Conservation (phyloP, 2,888 invertebrate genomes). For the Eupithecia tripunctaria region DNA sequence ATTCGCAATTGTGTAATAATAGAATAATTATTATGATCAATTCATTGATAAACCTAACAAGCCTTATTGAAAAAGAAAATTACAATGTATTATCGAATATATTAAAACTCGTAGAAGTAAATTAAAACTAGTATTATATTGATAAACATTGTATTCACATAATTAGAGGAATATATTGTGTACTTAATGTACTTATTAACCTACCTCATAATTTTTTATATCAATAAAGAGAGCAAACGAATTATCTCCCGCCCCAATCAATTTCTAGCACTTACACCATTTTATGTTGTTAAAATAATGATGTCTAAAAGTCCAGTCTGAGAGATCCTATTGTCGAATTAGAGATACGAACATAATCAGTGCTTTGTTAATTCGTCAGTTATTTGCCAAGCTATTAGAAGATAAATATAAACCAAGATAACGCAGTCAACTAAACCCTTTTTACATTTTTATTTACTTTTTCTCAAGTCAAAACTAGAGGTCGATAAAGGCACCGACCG, state of each 20-base stretch:
- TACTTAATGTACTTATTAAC: neutral
- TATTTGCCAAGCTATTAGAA: neutral
- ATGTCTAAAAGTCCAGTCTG: constrained; percentile 12
- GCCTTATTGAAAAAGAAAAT: too few relatives aligned
- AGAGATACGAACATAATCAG: constrained; percentile 9
- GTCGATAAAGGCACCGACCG: neutral
- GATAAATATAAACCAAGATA: neutral
- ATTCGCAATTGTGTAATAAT: too few relatives aligned
- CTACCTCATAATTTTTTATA: neutral
- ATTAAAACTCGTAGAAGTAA: too few relatives aligned
- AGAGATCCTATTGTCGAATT: neutral
- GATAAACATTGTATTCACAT: neutral
- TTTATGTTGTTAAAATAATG: constrained; percentile 22
- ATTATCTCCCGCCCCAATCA: neutral
- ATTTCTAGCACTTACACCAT: neutral
- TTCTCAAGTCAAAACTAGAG: neutral
- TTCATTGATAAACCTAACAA: neutral
- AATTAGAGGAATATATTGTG: neutral
- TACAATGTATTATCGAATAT: too few relatives aligned
- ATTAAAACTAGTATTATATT: too few relatives aligned
- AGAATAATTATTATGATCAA: neutral
- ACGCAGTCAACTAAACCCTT: neutral
- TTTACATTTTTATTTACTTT: neutral
- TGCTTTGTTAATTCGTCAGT: neutral
- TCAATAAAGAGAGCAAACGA: neutral